A percentile compares a stretch with the other conserved stretches of the same genome.
Evolutionary conservation across 2,113 vertebrate species (phyloP).

Genomic region (Gadus chalcogrammus): DNA sequence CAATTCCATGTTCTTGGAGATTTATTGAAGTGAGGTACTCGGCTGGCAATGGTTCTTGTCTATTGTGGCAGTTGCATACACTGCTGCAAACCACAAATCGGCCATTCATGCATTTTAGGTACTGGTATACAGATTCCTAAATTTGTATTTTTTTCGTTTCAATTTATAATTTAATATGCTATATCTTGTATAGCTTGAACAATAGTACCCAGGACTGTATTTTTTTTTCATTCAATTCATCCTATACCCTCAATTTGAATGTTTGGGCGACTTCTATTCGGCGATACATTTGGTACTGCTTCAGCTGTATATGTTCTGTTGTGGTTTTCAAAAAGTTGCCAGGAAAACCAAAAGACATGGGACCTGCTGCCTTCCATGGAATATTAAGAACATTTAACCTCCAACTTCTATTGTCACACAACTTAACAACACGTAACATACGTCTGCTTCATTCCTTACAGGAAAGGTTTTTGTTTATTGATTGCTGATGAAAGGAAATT

Average conservation of each 20-base stretch:
- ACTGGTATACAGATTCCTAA: neutral
- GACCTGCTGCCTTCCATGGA: slow-evolving; percentile 44
- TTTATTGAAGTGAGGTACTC: neutral
- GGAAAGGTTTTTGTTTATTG: slow-evolving; percentile 26
- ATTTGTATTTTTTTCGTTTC: neutral
- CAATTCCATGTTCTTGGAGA: neutral
- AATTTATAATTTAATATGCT: neutral
- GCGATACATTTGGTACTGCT: slow-evolving; percentile 10
- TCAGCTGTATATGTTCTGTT: slow-evolving; percentile 3
- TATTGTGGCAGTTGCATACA: neutral
- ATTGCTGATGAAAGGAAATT: slow-evolving; percentile 21
- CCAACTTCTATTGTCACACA: neutral
- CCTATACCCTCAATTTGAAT: neutral
- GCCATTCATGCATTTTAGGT: neutral
- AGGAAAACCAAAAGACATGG: slow-evolving; percentile 67
- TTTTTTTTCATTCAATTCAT: neutral
- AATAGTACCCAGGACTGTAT: neutral
- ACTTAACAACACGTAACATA: neutral
- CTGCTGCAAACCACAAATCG: no score
- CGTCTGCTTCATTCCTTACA: slow-evolving; percentile 22
- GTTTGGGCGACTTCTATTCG: neutral
- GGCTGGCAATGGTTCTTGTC: neutral
- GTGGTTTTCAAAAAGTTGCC: slow-evolving; percentile 34
- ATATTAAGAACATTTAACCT: slow-evolving; percentile 5
- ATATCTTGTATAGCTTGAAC: neutral